phyloP scores from a whole-genome alignment of 1,140 invertebrate species.

The Penaeus indicus region DNA sequence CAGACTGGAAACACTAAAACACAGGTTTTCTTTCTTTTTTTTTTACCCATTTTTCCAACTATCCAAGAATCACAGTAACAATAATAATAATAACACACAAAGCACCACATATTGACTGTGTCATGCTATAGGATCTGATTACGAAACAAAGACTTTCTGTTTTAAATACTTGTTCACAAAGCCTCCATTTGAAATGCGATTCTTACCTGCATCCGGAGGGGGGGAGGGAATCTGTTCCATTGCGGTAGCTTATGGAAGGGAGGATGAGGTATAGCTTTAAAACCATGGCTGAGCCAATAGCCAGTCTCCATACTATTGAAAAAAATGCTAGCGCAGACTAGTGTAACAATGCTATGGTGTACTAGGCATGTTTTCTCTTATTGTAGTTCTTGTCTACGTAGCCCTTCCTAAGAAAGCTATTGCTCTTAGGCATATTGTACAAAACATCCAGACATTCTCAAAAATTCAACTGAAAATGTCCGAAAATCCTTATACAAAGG shows the following conservation, averaged over 20 bases:
- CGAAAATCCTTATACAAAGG: too few relatives aligned
- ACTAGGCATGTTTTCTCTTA: neutral
- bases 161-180: conserved; percentile 3
- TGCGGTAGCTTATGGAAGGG: conserved; percentile 33
- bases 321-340: too few relatives aligned
- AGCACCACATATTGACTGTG: conserved; percentile 15
- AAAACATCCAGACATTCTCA: too few relatives aligned
- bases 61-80: conserved; percentile 16
- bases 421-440: too few relatives aligned
- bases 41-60: neutral
- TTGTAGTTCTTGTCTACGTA: neutral
- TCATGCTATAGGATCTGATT: conserved; percentile 16
- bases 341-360: neutral
- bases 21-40: too few relatives aligned
- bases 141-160: conserved; percentile 1
- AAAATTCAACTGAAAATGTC: too few relatives aligned
- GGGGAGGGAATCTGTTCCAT: conserved; percentile 43
- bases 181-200: neutral
- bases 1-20: conserved; percentile 1
- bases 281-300: neutral
- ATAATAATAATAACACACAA: conserved; percentile 18
- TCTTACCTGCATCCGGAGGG: conserved; percentile 47
- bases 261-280: neutral
- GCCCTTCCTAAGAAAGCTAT: too few relatives aligned
- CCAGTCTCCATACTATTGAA: too few relatives aligned